These are phyloP conservation scores for Myrmophylax atrothorax DNA, from an alignment of 2,113 vertebrate species.

Conservation along the genomic window DNA sequence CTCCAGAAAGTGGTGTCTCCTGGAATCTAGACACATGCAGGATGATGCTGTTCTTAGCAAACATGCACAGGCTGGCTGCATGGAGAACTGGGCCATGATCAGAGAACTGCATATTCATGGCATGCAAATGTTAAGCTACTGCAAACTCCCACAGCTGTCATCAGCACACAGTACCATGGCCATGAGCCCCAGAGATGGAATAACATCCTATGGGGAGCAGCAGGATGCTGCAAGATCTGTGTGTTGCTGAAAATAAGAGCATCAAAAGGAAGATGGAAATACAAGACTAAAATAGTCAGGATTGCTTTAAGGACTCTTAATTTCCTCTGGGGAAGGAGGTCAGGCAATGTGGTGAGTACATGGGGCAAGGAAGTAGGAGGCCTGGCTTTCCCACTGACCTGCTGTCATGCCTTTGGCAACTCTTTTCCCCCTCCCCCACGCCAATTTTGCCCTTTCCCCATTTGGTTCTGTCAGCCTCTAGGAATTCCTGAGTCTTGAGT, in stretches of 20 bases:
- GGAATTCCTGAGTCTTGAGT: background rate
- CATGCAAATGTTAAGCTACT: conserved; percentile 49
- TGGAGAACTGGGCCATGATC: conserved; percentile 47
- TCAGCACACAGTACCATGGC: background rate
- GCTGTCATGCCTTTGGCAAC: conserved; percentile 1
- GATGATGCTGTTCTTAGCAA: conserved; percentile 19
- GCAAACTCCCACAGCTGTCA: conserved; percentile 45
- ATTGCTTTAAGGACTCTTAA: background rate
- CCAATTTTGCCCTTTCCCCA: conserved; percentile 30
- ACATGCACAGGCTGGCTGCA: background rate
- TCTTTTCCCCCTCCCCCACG: background rate
- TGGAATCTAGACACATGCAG: background rate
- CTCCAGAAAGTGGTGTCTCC: background rate
- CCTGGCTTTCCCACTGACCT: conserved; percentile 13
- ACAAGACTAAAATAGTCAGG: background rate
- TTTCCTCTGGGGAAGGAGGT: background rate
- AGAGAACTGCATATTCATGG: conserved; percentile 52
- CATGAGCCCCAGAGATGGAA: conserved; percentile 17
- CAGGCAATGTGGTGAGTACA: background rate
- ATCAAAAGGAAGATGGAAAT: conserved; percentile 23
- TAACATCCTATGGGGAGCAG: conserved; percentile 6
- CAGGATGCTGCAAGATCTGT: background rate
- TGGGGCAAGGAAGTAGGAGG: background rate
- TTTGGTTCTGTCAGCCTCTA: conserved; percentile 36
- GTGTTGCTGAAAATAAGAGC: background rate